Base-by-base conservation (phyloP, 2,888 invertebrate genomes). In the Amorpha juglandis region DNA sequence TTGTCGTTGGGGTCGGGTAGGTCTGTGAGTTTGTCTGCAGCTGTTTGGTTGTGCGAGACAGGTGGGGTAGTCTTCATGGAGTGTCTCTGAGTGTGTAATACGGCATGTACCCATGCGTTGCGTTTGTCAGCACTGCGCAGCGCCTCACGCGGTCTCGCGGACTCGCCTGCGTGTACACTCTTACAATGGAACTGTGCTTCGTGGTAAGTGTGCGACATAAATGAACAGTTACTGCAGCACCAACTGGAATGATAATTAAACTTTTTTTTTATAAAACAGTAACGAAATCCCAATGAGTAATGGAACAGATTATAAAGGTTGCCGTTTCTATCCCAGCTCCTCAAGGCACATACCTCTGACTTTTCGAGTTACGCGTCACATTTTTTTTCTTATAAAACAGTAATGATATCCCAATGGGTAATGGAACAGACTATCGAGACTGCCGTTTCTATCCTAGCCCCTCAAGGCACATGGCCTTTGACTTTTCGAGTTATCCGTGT, bases 161-260 rank as follows among this genome's bases (percentile, higher is more conserved):
- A 63, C 33, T 64, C 73, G 0, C 78, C 79, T 0, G 69, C 70
- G 68, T 91, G 90, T 0, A 62, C 71, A 38, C 80, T 83, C 70
- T 83, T 86, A 69, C 91, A 88, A 71, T 93, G 93, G 67, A 85
- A 87, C 75, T 89, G 91, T 1, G 90, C 92, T 70, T 90, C 88
- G 72, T 92, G 92, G 72, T 90, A 92, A 0, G 83, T 85, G 65
- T 83, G 83, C 75, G 88, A 91, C 45, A 82, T 82, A 1, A 71
- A 69, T 2, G 78, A 63, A 67, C 93, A 93, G 27, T 68, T 71
- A 63, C 82, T 88, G 77, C 93, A 93, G 66, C 84, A 81, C 92
- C 92, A 93, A 68, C 93, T 93, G 83, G 3, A 82, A 81, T 70
- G 11, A 52, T 1, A 63, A 63, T 27, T 19, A 62, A 64, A 52